These are phyloP conservation scores for Melipona bicolor DNA, from an alignment of 2,888 invertebrate species.

Conservation along the genomic window DNA sequence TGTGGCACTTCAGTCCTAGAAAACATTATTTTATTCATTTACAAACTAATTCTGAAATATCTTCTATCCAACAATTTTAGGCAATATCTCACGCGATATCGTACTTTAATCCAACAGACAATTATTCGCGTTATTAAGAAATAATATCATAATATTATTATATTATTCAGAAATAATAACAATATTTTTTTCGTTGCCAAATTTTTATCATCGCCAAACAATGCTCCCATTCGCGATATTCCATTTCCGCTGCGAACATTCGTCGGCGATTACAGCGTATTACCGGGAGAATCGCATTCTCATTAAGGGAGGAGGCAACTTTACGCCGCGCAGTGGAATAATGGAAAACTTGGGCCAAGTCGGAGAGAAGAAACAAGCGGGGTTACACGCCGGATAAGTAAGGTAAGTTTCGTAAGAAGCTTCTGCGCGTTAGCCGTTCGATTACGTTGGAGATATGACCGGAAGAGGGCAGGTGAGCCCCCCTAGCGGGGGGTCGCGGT, in stretches of 20 bases:
- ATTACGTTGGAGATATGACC: neutral
- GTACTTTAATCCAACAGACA: too few relatives aligned
- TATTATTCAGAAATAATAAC: too few relatives aligned
- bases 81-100: too few relatives aligned
- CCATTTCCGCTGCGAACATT: neutral
- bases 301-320: neutral
- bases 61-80: too few relatives aligned
- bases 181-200: too few relatives aligned
- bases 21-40: neutral
- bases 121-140: too few relatives aligned
- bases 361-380: neutral
- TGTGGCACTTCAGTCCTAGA: neutral
- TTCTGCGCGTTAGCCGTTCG: slow-evolving; percentile 5
- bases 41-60: neutral
- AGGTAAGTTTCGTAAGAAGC: neutral
- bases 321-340: neutral
- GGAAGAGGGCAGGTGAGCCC: neutral
- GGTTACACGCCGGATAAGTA: neutral
- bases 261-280: neutral
- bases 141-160: too few relatives aligned
- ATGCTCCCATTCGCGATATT: neutral
- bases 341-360: neutral
- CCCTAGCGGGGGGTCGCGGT: too few relatives aligned
- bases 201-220: too few relatives aligned
- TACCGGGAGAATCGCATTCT: neutral